Evolutionary conservation across 2,797 vertebrate genomes (phyloP), one percentile per base, ranked within the genome.

Genomic region (Pantherophis alleghaniensis): DNA sequence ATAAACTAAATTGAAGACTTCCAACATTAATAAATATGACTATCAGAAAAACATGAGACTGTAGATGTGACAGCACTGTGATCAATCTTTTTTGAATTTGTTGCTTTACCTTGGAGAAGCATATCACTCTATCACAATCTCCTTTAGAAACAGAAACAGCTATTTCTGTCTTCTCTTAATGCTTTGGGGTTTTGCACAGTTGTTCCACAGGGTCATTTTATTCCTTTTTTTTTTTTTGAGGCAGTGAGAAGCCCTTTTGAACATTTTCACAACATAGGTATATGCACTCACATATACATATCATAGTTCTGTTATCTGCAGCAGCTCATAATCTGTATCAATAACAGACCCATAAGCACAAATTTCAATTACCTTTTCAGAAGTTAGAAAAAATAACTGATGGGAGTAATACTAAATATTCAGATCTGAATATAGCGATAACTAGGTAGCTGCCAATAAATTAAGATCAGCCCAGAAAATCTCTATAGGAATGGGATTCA

Each of bases 251-350:
- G 1, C 28, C 5, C 63, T n/a, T 66, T 66, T 13, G 28, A 66
- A 66, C 24, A n/a, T 66, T n/a, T 66, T 14, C 12, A 66, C 28
- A 66, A 66, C 63, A 66, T 22, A 59, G 57, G 18, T 59, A 63
- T 28, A 28, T 11, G 9, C 60, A 63, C 60, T 10, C 24, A 61
- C 2, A 61, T 61, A 61, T 26, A 61, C 60, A 61, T 7, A 9
- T 61, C 22, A 61, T 61, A 12, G 60, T 63, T 24, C 60, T 61
- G 14, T 61, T 61, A 61, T 26, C 24, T 61, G 24, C 60, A 61
- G 60, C 94, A 96, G 28, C 87, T 93, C 69, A 87, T 86, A 86
- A 92, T n/a, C 51, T 86, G 42, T 37, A 26, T 59, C 24, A 93
- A 88, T 10, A 93, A 51, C 7, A 91, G 12, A 90, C 0, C 2